Conservation (phyloP, 2,113 vertebrate species). For the Condylura cristata region DNA sequence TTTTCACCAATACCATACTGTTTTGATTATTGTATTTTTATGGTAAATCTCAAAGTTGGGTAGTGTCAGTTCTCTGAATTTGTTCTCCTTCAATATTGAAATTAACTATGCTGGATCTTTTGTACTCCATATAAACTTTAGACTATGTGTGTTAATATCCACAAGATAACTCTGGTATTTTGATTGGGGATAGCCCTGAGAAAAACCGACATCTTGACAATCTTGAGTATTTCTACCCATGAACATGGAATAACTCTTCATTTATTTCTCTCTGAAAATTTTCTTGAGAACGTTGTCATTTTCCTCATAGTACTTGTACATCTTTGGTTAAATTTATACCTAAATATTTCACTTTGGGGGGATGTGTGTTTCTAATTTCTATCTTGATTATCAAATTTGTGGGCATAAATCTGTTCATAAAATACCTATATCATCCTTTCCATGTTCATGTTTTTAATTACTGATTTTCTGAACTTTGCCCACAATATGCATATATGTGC, state of each 20-base stretch:
- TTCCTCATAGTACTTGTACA: not conserved
- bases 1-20: not conserved
- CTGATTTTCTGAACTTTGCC: not conserved
- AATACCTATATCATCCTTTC: conserved; percentile 13
- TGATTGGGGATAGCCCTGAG: not conserved
- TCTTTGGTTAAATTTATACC: not conserved
- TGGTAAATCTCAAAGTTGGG: not conserved
- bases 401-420: not conserved
- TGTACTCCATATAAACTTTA: not conserved
- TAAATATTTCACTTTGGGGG: not conserved
- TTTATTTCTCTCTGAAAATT: not conserved
- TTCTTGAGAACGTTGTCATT: not conserved
- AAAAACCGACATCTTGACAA: not conserved
- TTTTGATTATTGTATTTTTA: not conserved
- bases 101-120: not conserved
- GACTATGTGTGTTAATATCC: not conserved
- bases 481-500: not conserved
- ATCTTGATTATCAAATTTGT: conserved; percentile 20
- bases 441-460: not conserved
- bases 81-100: not conserved
- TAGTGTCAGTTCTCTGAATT: not conserved
- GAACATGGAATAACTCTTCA: not conserved
- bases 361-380: conserved; percentile 18
- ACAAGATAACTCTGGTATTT: not conserved
- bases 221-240: not conserved